Conservation (phyloP, 2,113 vertebrate species). For the Nothoprocta pentlandii region DNA sequence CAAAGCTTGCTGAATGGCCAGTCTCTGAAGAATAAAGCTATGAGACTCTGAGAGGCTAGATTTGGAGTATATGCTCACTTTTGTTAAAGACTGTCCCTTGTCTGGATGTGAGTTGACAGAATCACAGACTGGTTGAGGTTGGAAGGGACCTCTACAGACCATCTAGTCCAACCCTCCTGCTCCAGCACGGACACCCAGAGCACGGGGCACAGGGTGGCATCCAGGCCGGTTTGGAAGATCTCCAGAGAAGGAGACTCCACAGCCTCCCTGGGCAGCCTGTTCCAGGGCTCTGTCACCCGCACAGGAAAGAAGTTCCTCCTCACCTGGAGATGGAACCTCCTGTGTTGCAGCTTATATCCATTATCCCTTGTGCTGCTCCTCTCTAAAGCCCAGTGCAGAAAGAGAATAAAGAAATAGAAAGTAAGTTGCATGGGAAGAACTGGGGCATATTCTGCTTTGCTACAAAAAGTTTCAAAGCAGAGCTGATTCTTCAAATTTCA, state of each 20-base stretch:
- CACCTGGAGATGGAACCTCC: too few species aligned
- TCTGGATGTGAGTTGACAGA: background rate
- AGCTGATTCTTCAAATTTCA: background rate
- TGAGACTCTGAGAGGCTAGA: background rate
- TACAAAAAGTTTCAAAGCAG: background rate
- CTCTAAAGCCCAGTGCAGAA: background rate
- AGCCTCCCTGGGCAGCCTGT: too few species aligned
- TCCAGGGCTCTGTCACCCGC: too few species aligned
- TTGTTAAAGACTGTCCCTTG: background rate
- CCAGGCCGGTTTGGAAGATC: too few species aligned
- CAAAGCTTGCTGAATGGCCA: background rate
- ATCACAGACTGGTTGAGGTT: too few species aligned
- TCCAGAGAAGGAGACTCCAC: too few species aligned
- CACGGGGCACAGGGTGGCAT: too few species aligned
- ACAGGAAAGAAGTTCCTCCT: too few species aligned
- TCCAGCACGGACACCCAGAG: too few species aligned
- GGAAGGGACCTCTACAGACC: too few species aligned
- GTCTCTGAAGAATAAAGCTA: background rate
- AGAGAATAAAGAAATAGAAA: rapidly evolving
- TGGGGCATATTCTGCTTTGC: background rate
- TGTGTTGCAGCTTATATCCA: too few species aligned
- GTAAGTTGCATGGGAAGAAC: background rate
- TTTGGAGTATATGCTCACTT: background rate
- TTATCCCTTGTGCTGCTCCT: background rate
- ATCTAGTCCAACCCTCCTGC: too few species aligned